Evolutionary conservation across 2,797 vertebrate species (phyloP).

Genomic region (Ctenopoma multispine): DNA sequence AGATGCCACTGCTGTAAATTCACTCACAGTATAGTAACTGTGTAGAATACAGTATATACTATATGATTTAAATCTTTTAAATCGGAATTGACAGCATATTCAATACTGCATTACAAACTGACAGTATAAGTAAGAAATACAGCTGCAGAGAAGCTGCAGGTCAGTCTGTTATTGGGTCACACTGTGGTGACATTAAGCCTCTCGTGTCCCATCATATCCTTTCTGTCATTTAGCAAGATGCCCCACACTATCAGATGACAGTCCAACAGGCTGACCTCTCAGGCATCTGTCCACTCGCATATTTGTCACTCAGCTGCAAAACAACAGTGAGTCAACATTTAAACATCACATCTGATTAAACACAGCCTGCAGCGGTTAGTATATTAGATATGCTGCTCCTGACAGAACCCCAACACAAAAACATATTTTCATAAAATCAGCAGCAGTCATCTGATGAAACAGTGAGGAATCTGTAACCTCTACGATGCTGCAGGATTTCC

Average conservation of each 20-base stretch:
- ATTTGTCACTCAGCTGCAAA: conserved; percentile 31
- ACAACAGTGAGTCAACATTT: conserved; percentile 53
- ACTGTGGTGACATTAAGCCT: conserved; percentile 6
- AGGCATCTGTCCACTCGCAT: conserved; percentile 16
- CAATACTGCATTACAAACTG: conserved; percentile 42
- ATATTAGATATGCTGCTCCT: conserved; percentile 28
- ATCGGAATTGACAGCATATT: conserved; percentile 26
- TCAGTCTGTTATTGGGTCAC: not conserved
- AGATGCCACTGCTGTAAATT: conserved; percentile 12
- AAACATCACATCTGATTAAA: conserved; percentile 33
- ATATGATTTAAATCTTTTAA: conserved; percentile 23
- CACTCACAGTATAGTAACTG: conserved; percentile 7
- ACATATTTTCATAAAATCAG: conserved; percentile 10
- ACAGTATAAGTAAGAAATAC: conserved; percentile 4
- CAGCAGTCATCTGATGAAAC: not conserved
- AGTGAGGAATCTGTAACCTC: not conserved
- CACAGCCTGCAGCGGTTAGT: conserved; percentile 14
- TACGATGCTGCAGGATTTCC: not conserved
- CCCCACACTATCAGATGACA: conserved; percentile 16
- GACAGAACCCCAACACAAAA: conserved; percentile 4
- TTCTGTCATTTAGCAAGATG: conserved; percentile 6
- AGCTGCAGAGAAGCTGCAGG: conserved; percentile 8
- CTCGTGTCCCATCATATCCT: conserved; percentile 1
- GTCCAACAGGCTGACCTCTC: conserved; percentile 26
- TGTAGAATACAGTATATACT: not conserved